A percentile compares a stretch with the other conserved stretches of the same genome.
phyloP scores from a whole-genome alignment of 2,113 vertebrate species.

The Macroglossus sobrinus region DNA sequence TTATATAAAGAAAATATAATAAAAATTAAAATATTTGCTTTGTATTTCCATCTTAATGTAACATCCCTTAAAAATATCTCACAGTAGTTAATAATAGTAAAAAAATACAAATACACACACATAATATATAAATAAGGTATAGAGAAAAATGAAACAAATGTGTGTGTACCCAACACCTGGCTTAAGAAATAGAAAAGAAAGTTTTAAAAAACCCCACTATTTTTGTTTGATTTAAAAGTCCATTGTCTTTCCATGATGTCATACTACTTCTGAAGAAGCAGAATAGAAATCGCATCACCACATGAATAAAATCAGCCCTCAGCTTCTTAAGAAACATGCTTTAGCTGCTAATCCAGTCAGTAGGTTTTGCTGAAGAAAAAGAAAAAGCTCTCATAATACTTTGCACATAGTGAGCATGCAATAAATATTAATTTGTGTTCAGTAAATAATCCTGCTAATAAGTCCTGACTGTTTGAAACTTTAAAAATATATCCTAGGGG shows the following conservation, averaged over 20 bases:
- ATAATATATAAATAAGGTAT: not conserved
- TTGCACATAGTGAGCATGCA: not conserved
- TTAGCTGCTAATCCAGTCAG: not conserved
- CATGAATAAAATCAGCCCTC: not conserved
- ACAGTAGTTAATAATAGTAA: not conserved
- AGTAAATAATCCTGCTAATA: not conserved
- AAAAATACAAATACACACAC: not conserved
- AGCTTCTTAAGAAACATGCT: not conserved
- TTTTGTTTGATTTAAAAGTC: not conserved
- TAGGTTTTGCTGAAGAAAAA: not conserved
- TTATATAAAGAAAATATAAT: not conserved
- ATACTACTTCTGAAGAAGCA: not conserved
- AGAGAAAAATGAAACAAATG: not conserved
- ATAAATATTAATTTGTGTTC: not conserved
- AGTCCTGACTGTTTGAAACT: not conserved
- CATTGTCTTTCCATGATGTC: not conserved
- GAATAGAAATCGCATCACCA: not conserved
- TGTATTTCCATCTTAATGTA: not conserved
- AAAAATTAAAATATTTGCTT: not conserved
- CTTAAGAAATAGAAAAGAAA: not conserved
- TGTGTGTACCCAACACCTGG: not conserved
- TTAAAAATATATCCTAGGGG: not conserved
- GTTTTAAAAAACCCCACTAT: no score
- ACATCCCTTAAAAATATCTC: not conserved
- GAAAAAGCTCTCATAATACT: no score